Conservation (phyloP, 2,113 vertebrate species). For the Rousettus leschenaultii region DNA sequence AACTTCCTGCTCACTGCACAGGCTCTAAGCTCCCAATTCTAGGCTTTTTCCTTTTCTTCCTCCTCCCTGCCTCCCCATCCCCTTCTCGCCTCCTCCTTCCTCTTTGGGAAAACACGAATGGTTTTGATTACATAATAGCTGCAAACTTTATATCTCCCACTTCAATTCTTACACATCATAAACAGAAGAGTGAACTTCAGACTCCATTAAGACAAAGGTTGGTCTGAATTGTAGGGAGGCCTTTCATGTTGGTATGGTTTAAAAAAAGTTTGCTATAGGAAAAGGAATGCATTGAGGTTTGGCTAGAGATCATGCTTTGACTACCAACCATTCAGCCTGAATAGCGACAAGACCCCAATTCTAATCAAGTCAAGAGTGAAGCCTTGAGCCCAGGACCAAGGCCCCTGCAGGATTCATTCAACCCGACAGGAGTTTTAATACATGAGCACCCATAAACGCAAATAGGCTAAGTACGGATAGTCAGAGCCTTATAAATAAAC, state of each 20-base stretch:
- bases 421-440: background rate
- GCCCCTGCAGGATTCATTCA: background rate
- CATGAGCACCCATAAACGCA: fast-evolving
- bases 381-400: background rate
- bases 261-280: background rate
- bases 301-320: background rate
- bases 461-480: background rate
- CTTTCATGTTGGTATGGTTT: background rate
- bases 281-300: background rate
- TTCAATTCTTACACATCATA: constrained; percentile 69
- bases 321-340: background rate
- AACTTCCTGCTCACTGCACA: constrained; percentile 64
- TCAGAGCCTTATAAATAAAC: background rate
- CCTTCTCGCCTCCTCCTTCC: constrained; percentile 27
- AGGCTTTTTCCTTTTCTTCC: background rate
- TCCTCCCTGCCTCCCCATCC: background rate
- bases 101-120: constrained; percentile 67
- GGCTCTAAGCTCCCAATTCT: constrained; percentile 47
- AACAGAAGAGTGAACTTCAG: constrained; percentile 58
- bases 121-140: constrained; percentile 75
- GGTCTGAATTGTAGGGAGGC: background rate
- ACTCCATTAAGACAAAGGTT: constrained; percentile 54
- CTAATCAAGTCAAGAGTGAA: background rate
- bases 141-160: constrained; percentile 75
- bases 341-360: background rate